phyloP scores from a whole-genome alignment of 1,140 invertebrate genomes.

The Pogonomyrmex barbatus region DNA sequence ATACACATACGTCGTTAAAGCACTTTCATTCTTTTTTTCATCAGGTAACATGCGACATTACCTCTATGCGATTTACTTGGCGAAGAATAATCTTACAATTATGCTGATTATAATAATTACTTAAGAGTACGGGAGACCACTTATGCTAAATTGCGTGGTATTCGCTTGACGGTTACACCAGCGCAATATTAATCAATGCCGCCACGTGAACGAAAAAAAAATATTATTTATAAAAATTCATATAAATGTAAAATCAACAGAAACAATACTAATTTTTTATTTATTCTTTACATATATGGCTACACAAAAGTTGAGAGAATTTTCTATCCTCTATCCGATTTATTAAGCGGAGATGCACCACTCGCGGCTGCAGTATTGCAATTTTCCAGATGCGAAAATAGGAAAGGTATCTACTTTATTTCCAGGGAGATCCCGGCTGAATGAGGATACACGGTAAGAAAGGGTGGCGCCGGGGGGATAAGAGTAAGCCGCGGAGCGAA shows the following conservation, averaged over 20 bases:
- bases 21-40: constrained; percentile 76
- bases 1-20: constrained; percentile 67
- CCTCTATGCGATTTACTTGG: constrained; percentile 56
- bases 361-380: constrained; percentile 77
- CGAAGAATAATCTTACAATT: constrained; percentile 83
- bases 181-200: constrained; percentile 36
- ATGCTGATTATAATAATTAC: constrained; percentile 86
- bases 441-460: constrained; percentile 84
- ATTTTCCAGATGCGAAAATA: constrained; percentile 86
- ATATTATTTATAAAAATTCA: neutral
- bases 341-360: constrained; percentile 64
- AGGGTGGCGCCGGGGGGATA: constrained; percentile 79
- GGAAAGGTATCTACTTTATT: constrained; percentile 86
- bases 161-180: constrained; percentile 55
- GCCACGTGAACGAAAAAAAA: neutral
- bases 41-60: constrained; percentile 63
- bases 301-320: constrained; percentile 26
- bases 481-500: constrained; percentile 85
- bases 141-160: constrained; percentile 67
- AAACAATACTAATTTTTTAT: constrained; percentile 11
- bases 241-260: neutral
- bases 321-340: constrained; percentile 63
- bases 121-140: constrained; percentile 80
- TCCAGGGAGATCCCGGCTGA: constrained; percentile 82
- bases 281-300: neutral